Base-by-base conservation (phyloP, 2,797 vertebrate species). In the Helostoma temminkii region DNA sequence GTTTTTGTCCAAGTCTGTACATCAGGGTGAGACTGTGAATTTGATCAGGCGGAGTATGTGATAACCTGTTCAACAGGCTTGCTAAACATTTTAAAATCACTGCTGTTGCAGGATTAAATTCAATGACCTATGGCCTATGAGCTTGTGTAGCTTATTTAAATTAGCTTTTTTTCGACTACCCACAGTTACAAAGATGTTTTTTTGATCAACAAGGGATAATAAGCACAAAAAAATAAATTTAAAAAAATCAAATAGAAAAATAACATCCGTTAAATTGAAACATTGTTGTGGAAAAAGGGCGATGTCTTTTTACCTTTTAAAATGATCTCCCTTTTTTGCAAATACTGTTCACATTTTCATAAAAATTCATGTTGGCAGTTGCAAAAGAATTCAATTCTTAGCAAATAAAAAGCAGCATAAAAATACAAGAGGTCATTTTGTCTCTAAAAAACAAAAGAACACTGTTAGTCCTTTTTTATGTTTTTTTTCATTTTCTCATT, bases 341-440 rank as follows among this genome's bases (percentile, higher is more conserved):
- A 95, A 95, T 95, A 94, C 93, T 94, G 93, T 93, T 93, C 93
- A 94, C 91, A 94, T 94, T 94, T 93, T 95, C 93, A 92, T 94
- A 95, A 94, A 95, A 95, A 94, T 94, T 93, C 86, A 91, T 92
- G 93, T 94, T 93, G 93, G 94, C 93, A 94, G 94, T 95, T 95
- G 94, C 94, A 95, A 95, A 94, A 95, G 91, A 95, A 95, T 94
- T 94, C 82, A 92, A 93, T 94, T 94, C 92, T 93, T 93, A 94
- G 92, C 93, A 95, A 95, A 95, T 94, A 94, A 94, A 95, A 94
- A 95, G 94, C 94, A 95, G 95, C 95, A 95, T 95, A 94, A 95
- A 95, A 95, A 95, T 95, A 95, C 94, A 95, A 93, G 93, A 95
- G 94, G 93, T 95, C 93, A 93, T 94, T 94, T 94, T 94, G 90